Conservation (phyloP, 2,888 invertebrate species). For the Trichacis sp. region DNA sequence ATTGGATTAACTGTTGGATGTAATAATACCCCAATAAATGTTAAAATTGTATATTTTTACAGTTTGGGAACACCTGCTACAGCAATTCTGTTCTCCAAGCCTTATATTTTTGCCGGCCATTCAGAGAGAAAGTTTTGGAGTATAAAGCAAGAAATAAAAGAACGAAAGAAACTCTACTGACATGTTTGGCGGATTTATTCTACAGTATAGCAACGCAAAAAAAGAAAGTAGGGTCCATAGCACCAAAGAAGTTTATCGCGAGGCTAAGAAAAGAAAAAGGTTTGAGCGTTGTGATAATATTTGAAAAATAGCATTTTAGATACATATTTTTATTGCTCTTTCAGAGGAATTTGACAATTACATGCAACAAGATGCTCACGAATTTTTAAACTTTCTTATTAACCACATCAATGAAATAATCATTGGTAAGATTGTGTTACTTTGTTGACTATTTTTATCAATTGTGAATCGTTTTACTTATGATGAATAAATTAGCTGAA, state of each 20-base stretch:
- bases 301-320: too few relatives aligned
- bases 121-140: conserved; percentile 97
- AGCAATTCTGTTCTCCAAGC: conserved; percentile 99
- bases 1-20: too few relatives aligned
- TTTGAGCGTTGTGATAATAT: too few relatives aligned
- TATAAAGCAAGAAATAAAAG: conserved; percentile 97
- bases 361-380: conserved; percentile 99
- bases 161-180: conserved; percentile 96
- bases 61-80: conserved; percentile 99
- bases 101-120: conserved; percentile 98
- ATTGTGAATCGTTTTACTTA: too few relatives aligned
- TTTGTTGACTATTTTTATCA: too few relatives aligned
- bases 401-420: conserved; percentile 99
- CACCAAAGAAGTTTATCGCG: conserved; percentile 99
- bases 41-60: conserved; percentile 69
- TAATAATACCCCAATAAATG: too few relatives aligned
- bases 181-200: conserved; percentile 98
- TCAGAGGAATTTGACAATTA: conserved; percentile 99
- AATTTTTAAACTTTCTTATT: conserved; percentile 98
- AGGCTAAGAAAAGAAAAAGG: conserved; percentile 98
- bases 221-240: conserved; percentile 98
- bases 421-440: conserved; percentile 90
- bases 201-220: conserved; percentile 99
- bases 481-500: too few relatives aligned
- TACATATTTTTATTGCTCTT: conserved; percentile 64